These are phyloP conservation scores for Formica exsecta DNA, from an alignment of 1,140 invertebrate genomes.

Conservation along the genomic window DNA sequence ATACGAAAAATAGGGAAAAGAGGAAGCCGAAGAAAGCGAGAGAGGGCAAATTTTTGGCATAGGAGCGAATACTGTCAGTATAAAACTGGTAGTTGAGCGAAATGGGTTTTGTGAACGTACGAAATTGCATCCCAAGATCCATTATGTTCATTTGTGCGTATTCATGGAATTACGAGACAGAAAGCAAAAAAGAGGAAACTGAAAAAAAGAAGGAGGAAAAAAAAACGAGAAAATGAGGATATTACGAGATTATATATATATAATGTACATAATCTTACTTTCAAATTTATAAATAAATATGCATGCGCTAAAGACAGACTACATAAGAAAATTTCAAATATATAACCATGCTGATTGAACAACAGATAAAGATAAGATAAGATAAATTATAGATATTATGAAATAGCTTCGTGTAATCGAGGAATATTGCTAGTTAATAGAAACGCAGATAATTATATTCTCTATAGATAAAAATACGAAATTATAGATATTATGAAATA, in stretches of 20 bases:
- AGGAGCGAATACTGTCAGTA: slow-evolving; percentile 14
- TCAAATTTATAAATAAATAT: background rate
- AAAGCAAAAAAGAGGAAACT: background rate
- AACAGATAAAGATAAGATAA: background rate
- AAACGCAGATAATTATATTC: background rate
- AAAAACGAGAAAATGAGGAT: background rate
- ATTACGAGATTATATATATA: background rate
- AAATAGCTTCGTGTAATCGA: background rate
- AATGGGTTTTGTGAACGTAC: slow-evolving; percentile 51
- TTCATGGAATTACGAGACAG: slow-evolving; percentile 19
- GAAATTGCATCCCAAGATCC: slow-evolving; percentile 44
- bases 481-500: background rate
- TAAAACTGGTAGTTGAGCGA: slow-evolving; percentile 45
- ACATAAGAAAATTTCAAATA: background rate
- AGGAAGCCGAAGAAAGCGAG: slow-evolving; percentile 2
- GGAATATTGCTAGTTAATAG: background rate
- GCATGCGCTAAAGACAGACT: too few species aligned
- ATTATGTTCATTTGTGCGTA: slow-evolving; percentile 48
- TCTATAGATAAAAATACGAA: background rate
- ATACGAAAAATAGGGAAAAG: slow-evolving; percentile 48
- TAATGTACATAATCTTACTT: background rate
- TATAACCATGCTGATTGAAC: too few species aligned
- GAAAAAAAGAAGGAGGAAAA: background rate
- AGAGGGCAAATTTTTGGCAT: slow-evolving; percentile 45
- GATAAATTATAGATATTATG: background rate